A percentile compares a stretch with the other conserved stretches of the same genome.
These are phyloP conservation scores for Euwallacea similis DNA, from an alignment of 1,140 invertebrate genomes.

Conservation along the genomic window DNA sequence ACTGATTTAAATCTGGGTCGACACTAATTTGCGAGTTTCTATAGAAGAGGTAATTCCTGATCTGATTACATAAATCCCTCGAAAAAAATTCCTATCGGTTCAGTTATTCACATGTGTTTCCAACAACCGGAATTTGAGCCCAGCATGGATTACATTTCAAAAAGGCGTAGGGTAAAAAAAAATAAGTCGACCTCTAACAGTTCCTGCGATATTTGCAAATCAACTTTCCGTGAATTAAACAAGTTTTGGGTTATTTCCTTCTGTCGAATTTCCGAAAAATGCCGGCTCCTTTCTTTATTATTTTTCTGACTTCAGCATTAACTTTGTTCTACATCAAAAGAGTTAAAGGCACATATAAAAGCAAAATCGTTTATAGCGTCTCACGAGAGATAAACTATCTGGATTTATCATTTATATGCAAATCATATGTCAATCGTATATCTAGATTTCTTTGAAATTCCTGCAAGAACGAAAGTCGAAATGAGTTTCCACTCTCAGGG, in stretches of 20 bases:
- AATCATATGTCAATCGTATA: conserved; percentile 32
- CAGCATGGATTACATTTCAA: neutral
- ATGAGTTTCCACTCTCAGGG: conserved; percentile 19
- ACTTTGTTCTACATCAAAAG: too few species aligned
- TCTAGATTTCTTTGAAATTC: conserved; percentile 3
- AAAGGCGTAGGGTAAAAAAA: neutral
- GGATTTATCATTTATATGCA: conserved; percentile 31
- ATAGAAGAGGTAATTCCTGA: conserved; percentile 29
- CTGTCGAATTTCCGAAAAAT: too few species aligned
- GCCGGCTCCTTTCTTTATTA: too few species aligned
- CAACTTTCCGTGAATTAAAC: too few species aligned
- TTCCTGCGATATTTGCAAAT: neutral
- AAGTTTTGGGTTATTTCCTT: too few species aligned
- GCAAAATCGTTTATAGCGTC: too few species aligned
- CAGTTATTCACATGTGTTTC: neutral
- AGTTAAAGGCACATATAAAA: too few species aligned
- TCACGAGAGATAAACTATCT: too few species aligned
- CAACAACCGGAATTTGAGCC: neutral
- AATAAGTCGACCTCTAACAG: neutral
- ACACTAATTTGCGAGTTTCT: conserved; percentile 34
- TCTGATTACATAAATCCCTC: conserved; percentile 19
- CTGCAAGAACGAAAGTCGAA: conserved; percentile 8
- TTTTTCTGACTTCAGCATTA: too few species aligned
- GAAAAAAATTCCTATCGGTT: neutral
- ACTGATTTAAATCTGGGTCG: conserved; percentile 35